Conservation (phyloP, 2,888 invertebrate species). For the Seira sanloemensis region DNA sequence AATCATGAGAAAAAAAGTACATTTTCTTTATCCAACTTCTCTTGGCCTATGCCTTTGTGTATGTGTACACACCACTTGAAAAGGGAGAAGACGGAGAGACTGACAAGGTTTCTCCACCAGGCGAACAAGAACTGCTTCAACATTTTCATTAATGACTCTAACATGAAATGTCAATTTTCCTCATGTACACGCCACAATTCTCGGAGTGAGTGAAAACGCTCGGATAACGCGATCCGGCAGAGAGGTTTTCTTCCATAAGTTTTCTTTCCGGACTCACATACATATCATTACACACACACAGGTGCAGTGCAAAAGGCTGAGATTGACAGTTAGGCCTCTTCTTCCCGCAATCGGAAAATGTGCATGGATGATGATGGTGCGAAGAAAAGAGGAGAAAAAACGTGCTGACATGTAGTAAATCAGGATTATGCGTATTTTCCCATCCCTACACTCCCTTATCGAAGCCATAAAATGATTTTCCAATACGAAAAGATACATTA, state of each 20-base stretch:
- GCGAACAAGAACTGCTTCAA: too few relatives aligned
- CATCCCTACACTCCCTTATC: neutral
- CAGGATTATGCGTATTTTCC: constrained; percentile 42
- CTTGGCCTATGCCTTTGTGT: neutral
- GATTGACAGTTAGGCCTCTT: neutral
- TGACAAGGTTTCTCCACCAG: neutral
- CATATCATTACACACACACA: neutral
- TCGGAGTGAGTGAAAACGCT: neutral
- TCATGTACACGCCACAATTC: neutral
- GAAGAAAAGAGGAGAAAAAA: constrained; percentile 21
- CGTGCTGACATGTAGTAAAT: constrained; percentile 55
- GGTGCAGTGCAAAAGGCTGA: neutral
- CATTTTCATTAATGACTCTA: constrained; percentile 46
- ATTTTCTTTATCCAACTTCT: too few relatives aligned
- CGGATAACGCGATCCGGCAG: too few relatives aligned
- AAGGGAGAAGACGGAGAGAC: too few relatives aligned
- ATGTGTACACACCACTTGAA: too few relatives aligned
- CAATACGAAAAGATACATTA: neutral
- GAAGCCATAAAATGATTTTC: neutral
- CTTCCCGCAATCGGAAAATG: neutral
- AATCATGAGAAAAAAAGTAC: neutral
- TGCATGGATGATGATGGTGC: neutral
- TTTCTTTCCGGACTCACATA: too few relatives aligned
- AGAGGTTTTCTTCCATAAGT: too few relatives aligned
- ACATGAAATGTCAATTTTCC: constrained; percentile 38